Conservation (phyloP, 2,113 vertebrate genomes). For the Melanostigma gelatinosum region DNA sequence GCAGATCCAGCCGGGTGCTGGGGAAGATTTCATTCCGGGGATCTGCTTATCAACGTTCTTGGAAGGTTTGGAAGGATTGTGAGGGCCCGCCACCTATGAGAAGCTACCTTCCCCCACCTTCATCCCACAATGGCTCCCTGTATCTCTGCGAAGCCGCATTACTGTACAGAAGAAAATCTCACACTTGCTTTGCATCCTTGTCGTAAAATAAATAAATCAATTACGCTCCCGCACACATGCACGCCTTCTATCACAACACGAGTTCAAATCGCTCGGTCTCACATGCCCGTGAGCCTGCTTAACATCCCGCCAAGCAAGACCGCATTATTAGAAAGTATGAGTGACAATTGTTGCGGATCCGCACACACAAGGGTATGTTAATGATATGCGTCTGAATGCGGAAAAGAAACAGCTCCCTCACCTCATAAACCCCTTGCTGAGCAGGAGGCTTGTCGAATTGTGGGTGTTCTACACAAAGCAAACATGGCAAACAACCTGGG, state of each 20-base stretch:
- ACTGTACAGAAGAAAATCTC: conserved; percentile 77
- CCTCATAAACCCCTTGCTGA: conserved; percentile 55
- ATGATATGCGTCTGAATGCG: conserved; percentile 55
- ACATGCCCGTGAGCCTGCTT: conserved; percentile 74
- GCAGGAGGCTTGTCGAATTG: conserved; percentile 57
- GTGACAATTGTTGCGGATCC: conserved; percentile 69
- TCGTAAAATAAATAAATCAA: conserved; percentile 81
- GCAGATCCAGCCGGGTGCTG: conserved; percentile 81
- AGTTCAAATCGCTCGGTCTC: conserved; percentile 75
- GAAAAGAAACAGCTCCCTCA: conserved; percentile 41
- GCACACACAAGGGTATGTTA: conserved; percentile 42
- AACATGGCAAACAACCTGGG: conserved; percentile 41
- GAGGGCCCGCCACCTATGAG: conserved; percentile 61
- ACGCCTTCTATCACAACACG: conserved; percentile 50
- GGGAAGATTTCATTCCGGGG: conserved; percentile 84
- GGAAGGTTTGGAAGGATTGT: conserved; percentile 82
- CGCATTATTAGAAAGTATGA: conserved; percentile 77
- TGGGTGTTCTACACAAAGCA: conserved; percentile 73
- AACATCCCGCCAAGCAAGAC: conserved; percentile 71
- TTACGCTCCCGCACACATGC: conserved; percentile 70
- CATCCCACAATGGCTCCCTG: conserved; percentile 61
- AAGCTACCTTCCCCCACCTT: conserved; percentile 76
- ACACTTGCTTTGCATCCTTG: conserved; percentile 78
- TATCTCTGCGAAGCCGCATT: conserved; percentile 74
- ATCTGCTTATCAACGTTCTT: conserved; percentile 87